A percentile compares a stretch with the other conserved stretches of the same genome.
phyloP scores from a whole-genome alignment of 1,140 invertebrate species.

The Papilio polyxenes region DNA sequence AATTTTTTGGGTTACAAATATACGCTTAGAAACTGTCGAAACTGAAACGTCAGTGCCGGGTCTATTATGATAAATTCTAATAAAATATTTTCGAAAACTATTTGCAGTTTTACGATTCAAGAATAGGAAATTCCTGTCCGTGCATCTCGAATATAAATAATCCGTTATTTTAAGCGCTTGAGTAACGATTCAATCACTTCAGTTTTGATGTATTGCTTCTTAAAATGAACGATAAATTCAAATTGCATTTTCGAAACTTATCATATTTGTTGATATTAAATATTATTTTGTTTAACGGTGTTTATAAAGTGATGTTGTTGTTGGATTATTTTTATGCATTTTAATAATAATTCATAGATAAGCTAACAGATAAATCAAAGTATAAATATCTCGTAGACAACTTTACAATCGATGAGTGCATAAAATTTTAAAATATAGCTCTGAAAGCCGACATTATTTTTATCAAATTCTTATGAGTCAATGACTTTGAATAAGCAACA shows the following conservation, averaged over 20 bases:
- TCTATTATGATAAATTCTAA: too few relatives aligned
- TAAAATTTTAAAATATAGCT: neutral
- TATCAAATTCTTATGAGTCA: conserved; percentile 1
- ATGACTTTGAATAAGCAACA: neutral
- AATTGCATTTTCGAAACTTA: conserved; percentile 8
- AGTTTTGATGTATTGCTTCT: conserved; percentile 28
- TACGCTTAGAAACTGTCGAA: too few relatives aligned
- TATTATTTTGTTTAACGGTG: neutral
- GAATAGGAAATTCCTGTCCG: conserved; percentile 31
- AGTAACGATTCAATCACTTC: conserved; percentile 30
- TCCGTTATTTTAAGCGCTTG: conserved; percentile 17
- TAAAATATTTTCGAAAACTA: conserved; percentile 25
- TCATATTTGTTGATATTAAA: conserved; percentile 27
- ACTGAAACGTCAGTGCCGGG: too few relatives aligned
- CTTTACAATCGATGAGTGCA: neutral
- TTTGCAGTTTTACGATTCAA: conserved; percentile 2
- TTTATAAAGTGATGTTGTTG: neutral
- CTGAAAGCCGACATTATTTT: neutral
- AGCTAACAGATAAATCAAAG: neutral
- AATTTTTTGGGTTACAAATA: too few relatives aligned
- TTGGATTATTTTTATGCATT: conserved; percentile 9
- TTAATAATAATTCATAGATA: conserved; percentile 14
- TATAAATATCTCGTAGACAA: neutral
- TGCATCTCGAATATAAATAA: conserved; percentile 22
- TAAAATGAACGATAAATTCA: conserved; percentile 23